Conservation (phyloP, 2,113 vertebrate genomes). For the Dipodomys spectabilis region DNA sequence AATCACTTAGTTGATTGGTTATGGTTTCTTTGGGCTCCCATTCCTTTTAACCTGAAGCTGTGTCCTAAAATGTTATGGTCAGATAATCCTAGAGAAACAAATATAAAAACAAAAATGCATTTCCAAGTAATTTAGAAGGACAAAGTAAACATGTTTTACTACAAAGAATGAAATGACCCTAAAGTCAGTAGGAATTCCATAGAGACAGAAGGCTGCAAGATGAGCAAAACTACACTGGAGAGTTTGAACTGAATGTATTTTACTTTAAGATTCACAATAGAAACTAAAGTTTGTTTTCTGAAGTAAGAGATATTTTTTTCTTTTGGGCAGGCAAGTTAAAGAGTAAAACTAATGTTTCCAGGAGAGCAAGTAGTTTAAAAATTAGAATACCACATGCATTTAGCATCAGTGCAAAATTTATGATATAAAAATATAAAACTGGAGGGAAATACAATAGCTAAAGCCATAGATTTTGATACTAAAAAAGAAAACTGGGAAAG, state of each 20-base stretch:
- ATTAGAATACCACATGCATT: constrained; percentile 54
- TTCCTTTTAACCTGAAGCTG: too few species aligned
- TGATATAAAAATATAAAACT: neutral
- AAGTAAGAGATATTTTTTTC: constrained; percentile 52
- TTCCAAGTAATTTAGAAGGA: too few species aligned
- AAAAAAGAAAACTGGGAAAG: neutral
- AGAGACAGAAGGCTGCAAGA: neutral
- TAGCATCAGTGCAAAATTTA: neutral
- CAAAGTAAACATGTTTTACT: too few species aligned
- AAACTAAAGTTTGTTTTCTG: constrained; percentile 72
- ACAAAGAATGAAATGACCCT: neutral
- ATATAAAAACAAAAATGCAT: too few species aligned
- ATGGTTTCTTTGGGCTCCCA: too few species aligned
- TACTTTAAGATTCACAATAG: constrained; percentile 58
- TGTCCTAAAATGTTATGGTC: too few species aligned
- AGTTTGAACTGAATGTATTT: constrained; percentile 62
- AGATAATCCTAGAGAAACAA: too few species aligned
- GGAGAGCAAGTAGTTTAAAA: constrained; percentile 66
- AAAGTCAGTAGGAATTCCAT: neutral
- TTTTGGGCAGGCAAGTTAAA: constrained; percentile 56
- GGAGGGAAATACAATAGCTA: neutral
- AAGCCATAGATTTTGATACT: neutral
- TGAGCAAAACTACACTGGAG: constrained; percentile 22
- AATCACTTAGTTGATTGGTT: too few species aligned
- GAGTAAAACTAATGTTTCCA: constrained; percentile 52